Conservation (phyloP, 2,888 invertebrate species). For the Melinaea menophilus region DNA sequence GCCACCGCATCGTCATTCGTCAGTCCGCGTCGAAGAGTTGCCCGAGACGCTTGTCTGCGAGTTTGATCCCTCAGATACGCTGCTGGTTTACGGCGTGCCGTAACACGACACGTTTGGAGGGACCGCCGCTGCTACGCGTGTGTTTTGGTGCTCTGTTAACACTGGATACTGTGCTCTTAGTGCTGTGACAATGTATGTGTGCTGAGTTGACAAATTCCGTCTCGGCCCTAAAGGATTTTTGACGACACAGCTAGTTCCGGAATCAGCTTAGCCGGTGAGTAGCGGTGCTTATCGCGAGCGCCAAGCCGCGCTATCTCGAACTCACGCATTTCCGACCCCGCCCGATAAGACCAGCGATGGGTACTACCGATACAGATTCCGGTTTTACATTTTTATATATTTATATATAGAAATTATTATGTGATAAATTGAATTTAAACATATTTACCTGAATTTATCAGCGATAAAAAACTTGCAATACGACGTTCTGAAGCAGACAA, state of each 20-base stretch:
- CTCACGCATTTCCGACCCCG: slow-evolving; percentile 78
- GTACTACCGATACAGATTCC: slow-evolving; percentile 30
- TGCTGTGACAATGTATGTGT: slow-evolving; percentile 72
- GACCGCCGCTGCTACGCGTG: slow-evolving; percentile 70
- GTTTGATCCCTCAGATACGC: slow-evolving; percentile 76
- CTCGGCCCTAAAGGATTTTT: slow-evolving; percentile 61
- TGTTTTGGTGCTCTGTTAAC: slow-evolving; percentile 71
- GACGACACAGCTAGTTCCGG: slow-evolving; percentile 73
- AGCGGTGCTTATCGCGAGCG: slow-evolving; percentile 73
- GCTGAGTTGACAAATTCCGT: slow-evolving; percentile 60
- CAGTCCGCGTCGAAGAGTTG: slow-evolving; percentile 75
- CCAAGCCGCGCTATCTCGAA: slow-evolving; percentile 71
- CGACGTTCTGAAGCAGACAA: too few relatives aligned
- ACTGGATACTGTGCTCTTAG: slow-evolving; percentile 69
- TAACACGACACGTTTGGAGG: slow-evolving; percentile 79
- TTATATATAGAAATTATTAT: slow-evolving; percentile 2
- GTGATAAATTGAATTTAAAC: background rate
- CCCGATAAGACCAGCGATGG: slow-evolving; percentile 68
- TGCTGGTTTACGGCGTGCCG: slow-evolving; percentile 77
- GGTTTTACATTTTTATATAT: slow-evolving; percentile 11
- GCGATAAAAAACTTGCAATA: too few relatives aligned
- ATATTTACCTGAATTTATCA: too few relatives aligned
- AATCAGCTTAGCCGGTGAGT: slow-evolving; percentile 75
- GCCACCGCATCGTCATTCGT: slow-evolving; percentile 68
- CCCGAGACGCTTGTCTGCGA: slow-evolving; percentile 71